These are phyloP conservation scores for Motacilla alba DNA, from an alignment of 2,113 vertebrate genomes.

Conservation along the genomic window DNA sequence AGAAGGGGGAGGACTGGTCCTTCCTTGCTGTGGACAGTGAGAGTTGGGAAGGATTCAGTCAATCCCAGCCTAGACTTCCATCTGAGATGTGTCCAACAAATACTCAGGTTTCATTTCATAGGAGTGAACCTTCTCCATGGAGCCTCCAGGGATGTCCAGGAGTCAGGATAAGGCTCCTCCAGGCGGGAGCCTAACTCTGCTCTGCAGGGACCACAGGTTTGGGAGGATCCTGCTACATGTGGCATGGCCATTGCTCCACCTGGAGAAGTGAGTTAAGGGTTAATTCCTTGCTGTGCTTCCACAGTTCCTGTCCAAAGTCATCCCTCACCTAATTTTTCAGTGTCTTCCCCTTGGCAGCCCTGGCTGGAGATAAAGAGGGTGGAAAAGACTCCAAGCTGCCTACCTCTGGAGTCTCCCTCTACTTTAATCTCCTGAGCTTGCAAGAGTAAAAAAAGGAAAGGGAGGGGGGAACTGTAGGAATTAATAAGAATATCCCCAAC, in stretches of 20 bases:
- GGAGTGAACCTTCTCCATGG: neutral
- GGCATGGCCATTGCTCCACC: neutral
- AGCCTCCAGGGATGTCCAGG: neutral
- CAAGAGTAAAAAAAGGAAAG: neutral
- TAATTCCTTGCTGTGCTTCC: neutral
- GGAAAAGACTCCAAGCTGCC: neutral
- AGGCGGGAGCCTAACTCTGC: neutral
- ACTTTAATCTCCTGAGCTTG: neutral
- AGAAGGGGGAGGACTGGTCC: neutral
- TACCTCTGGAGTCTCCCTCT: neutral
- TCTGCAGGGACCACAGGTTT: neutral
- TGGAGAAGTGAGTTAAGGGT: neutral
- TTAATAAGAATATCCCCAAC: neutral
- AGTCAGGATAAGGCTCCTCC: neutral
- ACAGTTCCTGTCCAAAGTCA: neutral
- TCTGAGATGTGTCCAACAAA: neutral
- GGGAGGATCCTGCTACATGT: rapidly evolving
- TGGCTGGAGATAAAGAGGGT: neutral
- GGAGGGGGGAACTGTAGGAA: neutral
- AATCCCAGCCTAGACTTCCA: neutral
- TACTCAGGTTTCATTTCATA: neutral
- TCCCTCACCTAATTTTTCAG: neutral
- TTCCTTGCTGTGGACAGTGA: neutral
- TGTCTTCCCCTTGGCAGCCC: neutral
- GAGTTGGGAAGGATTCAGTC: rapidly evolving